Evolutionary conservation across 2,113 vertebrate genomes (phyloP), one percentile per base, ranked within the genome.

Genomic region (Cyprinodon tularosa): DNA sequence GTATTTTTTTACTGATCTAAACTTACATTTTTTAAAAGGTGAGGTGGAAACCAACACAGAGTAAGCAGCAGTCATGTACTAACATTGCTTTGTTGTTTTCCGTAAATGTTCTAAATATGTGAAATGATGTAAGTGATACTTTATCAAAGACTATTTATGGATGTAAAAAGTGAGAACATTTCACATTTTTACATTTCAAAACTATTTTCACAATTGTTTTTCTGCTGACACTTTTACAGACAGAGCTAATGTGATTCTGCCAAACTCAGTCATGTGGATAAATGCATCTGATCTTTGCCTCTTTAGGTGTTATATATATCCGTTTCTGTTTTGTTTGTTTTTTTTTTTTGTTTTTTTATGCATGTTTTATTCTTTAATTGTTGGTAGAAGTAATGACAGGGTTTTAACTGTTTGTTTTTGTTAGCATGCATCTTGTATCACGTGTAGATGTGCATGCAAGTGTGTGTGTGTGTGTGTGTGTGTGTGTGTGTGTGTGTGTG

Each of bases 241-340:
- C 22, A 80, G 17, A 12, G 3, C n/a, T 72, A 60, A 39, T n/a
- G 50, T 45, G 62, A 73, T 69, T 66, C 75, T 77, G 82, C 64
- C 69, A 65, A 48, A 73, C 64, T 68, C 60, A 12, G 13, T 9
- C 53, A 15, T 62, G 63, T 69, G 61, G 72, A 78, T 81, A 83
- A 84, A 79, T 50, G 42, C 59, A 77, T 70, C 17, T 62, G 74
- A 77, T 69, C 71, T 57, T 50, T 81, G 65, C 59, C 78, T 73
- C 38, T 74, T 76, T 38, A 44, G 3, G 37, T 59, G 66, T 89
- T 88, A 72, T 57, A 60, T 83, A 81, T 86, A 15, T 50, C 57
- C 29, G 29, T 29, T 29, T 29, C 29, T 29, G 29, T 29, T 29
- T 29, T 29, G 1, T 29, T 29, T 29, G n/a, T 29, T 29, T 29